These are phyloP conservation scores for Microplitis mediator DNA, from an alignment of 1,140 invertebrate genomes.

Conservation along the genomic window DNA sequence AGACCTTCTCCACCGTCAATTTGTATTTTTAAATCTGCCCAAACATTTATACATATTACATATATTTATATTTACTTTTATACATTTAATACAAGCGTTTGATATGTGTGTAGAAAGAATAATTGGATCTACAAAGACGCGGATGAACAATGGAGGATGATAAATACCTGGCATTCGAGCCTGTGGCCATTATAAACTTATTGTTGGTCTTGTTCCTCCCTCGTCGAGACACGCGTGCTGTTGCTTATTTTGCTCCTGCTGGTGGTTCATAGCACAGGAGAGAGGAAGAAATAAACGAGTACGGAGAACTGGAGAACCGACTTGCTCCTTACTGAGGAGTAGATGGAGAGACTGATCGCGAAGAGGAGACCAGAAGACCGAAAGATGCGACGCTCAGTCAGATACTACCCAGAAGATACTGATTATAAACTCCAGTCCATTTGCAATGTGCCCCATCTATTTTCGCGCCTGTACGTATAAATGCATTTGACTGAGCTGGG, in stretches of 20 bases:
- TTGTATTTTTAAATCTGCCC: too few relatives aligned
- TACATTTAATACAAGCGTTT: too few relatives aligned
- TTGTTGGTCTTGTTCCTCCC: slow-evolving; percentile 54
- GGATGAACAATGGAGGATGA: slow-evolving; percentile 58
- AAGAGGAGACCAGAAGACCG: slow-evolving; percentile 26
- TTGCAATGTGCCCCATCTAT: slow-evolving; percentile 63
- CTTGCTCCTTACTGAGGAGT: too few relatives aligned
- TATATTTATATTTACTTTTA: too few relatives aligned
- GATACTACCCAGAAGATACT: slow-evolving; percentile 51
- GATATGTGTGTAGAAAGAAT: not conserved
- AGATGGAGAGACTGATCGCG: not conserved
- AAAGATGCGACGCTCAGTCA: slow-evolving; percentile 16
- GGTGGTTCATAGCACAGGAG: too few relatives aligned
- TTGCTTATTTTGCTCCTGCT: too few relatives aligned
- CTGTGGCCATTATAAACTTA: slow-evolving; percentile 58
- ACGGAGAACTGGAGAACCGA: slow-evolving; percentile 51
- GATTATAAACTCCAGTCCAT: slow-evolving; percentile 63
- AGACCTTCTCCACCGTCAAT: too few relatives aligned
- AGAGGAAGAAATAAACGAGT: slow-evolving; percentile 45
- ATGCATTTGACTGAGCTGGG: too few relatives aligned
- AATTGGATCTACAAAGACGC: not conserved
- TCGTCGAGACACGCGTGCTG: slow-evolving; percentile 35
- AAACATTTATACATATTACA: too few relatives aligned
- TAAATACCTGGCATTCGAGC: slow-evolving; percentile 53
- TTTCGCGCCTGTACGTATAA: slow-evolving; percentile 50